These are phyloP conservation scores for Drosophila prosaltans DNA, from an alignment of 1,140 invertebrate genomes.

Conservation along the genomic window DNA sequence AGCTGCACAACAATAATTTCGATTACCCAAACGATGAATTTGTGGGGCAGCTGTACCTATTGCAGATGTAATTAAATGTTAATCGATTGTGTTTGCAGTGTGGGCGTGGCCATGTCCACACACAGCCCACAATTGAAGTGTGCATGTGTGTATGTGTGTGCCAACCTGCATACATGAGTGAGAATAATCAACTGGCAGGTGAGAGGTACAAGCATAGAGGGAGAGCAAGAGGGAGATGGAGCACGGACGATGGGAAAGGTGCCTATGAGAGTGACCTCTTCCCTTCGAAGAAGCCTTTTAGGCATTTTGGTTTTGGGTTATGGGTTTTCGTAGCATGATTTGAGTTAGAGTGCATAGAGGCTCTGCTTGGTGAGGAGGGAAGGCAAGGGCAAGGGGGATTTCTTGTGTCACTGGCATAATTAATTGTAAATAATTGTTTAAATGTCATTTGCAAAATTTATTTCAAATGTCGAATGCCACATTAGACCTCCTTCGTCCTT, in stretches of 20 bases:
- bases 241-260: not conserved
- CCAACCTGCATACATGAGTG: slow-evolving; percentile 25
- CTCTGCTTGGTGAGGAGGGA: not conserved
- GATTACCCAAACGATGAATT: slow-evolving; percentile 50
- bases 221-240: not conserved
- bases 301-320: slow-evolving; percentile 7
- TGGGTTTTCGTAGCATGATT: not conserved
- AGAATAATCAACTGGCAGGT: slow-evolving; percentile 37
- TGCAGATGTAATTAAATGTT: slow-evolving; percentile 73
- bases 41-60: slow-evolving; percentile 38
- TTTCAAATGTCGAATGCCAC: slow-evolving; percentile 59
- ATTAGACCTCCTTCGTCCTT: slow-evolving; percentile 23
- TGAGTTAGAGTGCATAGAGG: not conserved
- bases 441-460: slow-evolving; percentile 68
- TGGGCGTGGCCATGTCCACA: slow-evolving; percentile 38
- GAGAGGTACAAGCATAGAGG: not conserved
- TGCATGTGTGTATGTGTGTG: not conserved
- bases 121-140: slow-evolving; percentile 6
- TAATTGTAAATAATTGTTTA: slow-evolving; percentile 77
- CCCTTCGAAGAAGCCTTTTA: slow-evolving; percentile 25
- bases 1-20: slow-evolving; percentile 68
- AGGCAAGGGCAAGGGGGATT: not conserved
- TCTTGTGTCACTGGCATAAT: slow-evolving; percentile 59
- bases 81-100: slow-evolving; percentile 69
- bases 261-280: slow-evolving; percentile 5